phyloP scores from a whole-genome alignment of 2,888 invertebrate genomes.

The Miltochrista miniata region DNA sequence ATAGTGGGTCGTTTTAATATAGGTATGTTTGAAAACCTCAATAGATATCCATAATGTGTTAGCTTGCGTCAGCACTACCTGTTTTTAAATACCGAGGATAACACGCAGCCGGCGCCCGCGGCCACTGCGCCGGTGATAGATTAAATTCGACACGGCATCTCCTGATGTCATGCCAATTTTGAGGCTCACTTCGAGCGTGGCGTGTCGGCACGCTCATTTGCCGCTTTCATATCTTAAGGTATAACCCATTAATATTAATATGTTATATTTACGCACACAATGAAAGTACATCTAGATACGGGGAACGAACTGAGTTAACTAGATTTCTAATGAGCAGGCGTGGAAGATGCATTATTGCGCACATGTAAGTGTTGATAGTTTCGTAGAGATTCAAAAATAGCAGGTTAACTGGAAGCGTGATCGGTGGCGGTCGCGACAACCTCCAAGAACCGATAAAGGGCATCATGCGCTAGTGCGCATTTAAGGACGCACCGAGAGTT shows the following conservation, averaged over 20 bases:
- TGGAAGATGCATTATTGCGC: slow-evolving; percentile 62
- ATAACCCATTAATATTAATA: slow-evolving; percentile 53
- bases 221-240: slow-evolving; percentile 52
- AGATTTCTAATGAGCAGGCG: slow-evolving; percentile 61
- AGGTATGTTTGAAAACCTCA: too few relatives aligned
- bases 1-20: too few relatives aligned
- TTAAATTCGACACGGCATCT: slow-evolving; percentile 82
- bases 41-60: slow-evolving; percentile 34
- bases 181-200: slow-evolving; percentile 55
- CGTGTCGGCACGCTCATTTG: slow-evolving; percentile 73
- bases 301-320: slow-evolving; percentile 35
- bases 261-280: slow-evolving; percentile 34
- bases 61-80: slow-evolving; percentile 74
- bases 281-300: slow-evolving; percentile 18
- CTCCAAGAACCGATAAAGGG: slow-evolving; percentile 80
- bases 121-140: slow-evolving; percentile 74
- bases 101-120: slow-evolving; percentile 61
- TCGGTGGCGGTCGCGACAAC: slow-evolving; percentile 70
- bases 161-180: slow-evolving; percentile 81
- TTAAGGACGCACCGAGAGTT: slow-evolving; percentile 58
- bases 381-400: slow-evolving; percentile 76
- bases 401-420: slow-evolving; percentile 70
- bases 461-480: slow-evolving; percentile 57
- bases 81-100: slow-evolving; percentile 57
- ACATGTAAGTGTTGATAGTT: slow-evolving; percentile 58